These are phyloP conservation scores for Hyperoplus immaculatus DNA, from an alignment of 2,797 vertebrate genomes.

Conservation along the genomic window DNA sequence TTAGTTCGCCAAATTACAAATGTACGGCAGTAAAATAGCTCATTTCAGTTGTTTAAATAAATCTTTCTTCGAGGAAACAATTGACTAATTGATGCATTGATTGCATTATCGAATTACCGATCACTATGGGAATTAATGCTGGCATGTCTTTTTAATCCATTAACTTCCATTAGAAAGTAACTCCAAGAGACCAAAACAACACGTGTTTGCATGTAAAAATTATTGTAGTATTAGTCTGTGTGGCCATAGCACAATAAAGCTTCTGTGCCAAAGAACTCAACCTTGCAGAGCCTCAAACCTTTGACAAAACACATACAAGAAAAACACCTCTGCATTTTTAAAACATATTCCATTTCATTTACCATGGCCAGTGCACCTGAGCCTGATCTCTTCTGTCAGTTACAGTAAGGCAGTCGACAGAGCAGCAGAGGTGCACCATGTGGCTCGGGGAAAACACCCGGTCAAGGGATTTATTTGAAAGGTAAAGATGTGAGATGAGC, in stretches of 20 bases:
- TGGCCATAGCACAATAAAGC: background rate
- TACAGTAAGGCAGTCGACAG: background rate
- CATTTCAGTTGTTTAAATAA: background rate
- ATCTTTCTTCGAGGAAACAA: background rate
- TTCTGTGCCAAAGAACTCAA: background rate
- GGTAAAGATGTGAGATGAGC: background rate
- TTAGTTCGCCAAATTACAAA: background rate
- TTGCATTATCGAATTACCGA: background rate
- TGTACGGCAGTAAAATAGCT: background rate
- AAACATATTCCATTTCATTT: background rate
- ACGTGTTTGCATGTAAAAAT: background rate
- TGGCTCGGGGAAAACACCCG: background rate
- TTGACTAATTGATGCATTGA: background rate
- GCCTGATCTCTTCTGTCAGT: background rate
- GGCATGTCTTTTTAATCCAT: background rate
- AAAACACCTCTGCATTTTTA: background rate
- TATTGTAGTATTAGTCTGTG: background rate
- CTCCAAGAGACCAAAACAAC: background rate
- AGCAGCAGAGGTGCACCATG: background rate
- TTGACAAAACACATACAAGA: background rate
- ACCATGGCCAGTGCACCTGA: background rate
- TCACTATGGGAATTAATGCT: background rate
- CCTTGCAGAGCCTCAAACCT: background rate
- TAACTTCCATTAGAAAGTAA: too few relatives aligned
- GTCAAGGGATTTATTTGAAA: slow-evolving; percentile 6